A percentile compares a stretch with the other conserved stretches of the same genome.
Evolutionary conservation across 2,888 invertebrate genomes (phyloP).

Genomic region (Leptogaster cylindrica): DNA sequence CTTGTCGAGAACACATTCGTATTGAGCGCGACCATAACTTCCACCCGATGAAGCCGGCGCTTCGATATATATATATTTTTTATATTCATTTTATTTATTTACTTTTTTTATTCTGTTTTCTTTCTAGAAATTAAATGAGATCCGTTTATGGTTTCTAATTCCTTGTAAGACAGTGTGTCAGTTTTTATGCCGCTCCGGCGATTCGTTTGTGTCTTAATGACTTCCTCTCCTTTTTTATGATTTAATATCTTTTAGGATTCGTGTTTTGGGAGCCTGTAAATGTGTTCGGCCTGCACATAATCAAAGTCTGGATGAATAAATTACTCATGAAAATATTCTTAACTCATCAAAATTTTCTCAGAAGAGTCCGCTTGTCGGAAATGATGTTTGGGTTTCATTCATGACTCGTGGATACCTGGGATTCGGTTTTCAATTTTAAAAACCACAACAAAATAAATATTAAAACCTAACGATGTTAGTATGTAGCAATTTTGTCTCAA

Average conservation of each 20-base stretch:
- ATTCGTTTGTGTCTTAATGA: slow-evolving; percentile 38
- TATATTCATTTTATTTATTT: no score
- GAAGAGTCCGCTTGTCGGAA: slow-evolving; percentile 1
- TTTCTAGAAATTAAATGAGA: slow-evolving; percentile 8
- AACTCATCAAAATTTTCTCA: slow-evolving; percentile 2
- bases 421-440: no score
- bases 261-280: slow-evolving; percentile 7
- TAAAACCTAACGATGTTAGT: no score
- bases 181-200: slow-evolving; percentile 31
- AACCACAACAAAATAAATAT: no score
- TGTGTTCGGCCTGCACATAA: slow-evolving; percentile 15
- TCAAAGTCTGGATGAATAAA: slow-evolving; percentile 21
- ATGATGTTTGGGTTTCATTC: no score
- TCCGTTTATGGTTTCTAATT: slow-evolving; percentile 36
- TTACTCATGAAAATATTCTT: slow-evolving; percentile 9
- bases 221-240: slow-evolving; percentile 43
- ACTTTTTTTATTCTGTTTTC: not conserved
- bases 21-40: slow-evolving; percentile 16
- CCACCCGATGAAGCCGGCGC: slow-evolving; percentile 25
- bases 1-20: not conserved
- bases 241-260: slow-evolving; percentile 15
- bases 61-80: no score
- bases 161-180: slow-evolving; percentile 29
- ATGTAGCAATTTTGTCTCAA: no score
- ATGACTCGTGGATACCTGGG: no score